Conservation (phyloP, 2,888 invertebrate genomes). For the Cheilosia soror region DNA sequence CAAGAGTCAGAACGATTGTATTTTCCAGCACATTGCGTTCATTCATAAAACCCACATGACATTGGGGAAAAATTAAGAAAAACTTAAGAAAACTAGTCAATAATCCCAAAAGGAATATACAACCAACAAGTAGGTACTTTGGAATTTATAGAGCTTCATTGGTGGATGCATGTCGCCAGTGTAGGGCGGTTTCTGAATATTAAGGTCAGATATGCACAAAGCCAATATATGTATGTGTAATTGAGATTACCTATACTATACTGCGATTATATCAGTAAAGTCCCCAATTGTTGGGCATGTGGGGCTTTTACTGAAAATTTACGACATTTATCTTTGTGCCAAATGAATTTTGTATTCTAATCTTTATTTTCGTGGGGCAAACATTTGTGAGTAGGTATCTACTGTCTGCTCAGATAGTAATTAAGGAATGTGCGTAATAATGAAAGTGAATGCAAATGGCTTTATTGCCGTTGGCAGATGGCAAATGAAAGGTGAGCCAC, state of each 20-base stretch:
- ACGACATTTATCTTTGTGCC: neutral
- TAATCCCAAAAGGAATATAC: neutral
- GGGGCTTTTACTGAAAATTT: neutral
- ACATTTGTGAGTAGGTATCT: neutral
- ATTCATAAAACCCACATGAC: neutral
- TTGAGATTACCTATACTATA: neutral
- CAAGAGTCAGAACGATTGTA: neutral
- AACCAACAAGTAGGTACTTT: neutral
- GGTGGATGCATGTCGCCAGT: neutral
- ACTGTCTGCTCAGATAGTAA: neutral
- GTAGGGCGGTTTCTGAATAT: neutral
- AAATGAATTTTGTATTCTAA: neutral
- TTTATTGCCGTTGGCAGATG: neutral
- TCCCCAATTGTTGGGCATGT: neutral
- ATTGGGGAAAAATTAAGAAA: neutral
- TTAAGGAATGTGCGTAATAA: neutral
- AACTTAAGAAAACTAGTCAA: neutral
- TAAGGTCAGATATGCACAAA: neutral
- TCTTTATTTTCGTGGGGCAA: neutral
- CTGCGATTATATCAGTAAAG: neutral
- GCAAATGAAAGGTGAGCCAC: too few species aligned
- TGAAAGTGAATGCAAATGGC: neutral
- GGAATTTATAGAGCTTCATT: slow-evolving; percentile 1
- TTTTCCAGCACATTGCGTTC: neutral
- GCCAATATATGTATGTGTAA: neutral